phyloP scores from a whole-genome alignment of 2,797 vertebrate species.

The Enteromius treurensis region DNA sequence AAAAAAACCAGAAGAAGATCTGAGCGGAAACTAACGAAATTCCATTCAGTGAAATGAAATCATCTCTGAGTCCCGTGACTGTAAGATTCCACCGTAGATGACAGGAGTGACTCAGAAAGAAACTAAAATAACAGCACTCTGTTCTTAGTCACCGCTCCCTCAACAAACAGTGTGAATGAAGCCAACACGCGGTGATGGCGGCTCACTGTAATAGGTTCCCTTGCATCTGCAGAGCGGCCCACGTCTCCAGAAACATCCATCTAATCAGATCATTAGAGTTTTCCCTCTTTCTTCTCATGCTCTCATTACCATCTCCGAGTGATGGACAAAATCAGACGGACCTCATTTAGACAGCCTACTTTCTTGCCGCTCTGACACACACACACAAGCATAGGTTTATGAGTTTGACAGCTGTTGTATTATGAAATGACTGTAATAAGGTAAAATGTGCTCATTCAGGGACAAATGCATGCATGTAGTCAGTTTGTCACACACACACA shows the following conservation, averaged over 20 bases:
- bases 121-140: background rate
- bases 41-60: constrained; percentile 23
- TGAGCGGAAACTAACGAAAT: background rate
- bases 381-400: background rate
- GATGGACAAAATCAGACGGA: constrained; percentile 15
- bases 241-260: constrained; percentile 28
- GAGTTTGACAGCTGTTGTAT: background rate
- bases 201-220: constrained; percentile 32
- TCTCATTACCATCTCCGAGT: constrained; percentile 1
- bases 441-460: background rate
- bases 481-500: background rate
- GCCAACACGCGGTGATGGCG: background rate
- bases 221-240: constrained; percentile 24
- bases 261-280: constrained; percentile 35
- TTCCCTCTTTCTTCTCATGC: background rate
- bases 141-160: constrained; percentile 19
- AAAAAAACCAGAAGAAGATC: background rate
- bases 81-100: background rate
- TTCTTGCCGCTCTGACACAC: background rate
- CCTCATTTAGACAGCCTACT: constrained; percentile 14
- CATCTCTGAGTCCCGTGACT: background rate
- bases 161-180: constrained; percentile 20
- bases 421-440: constrained; percentile 7
- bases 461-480: background rate
- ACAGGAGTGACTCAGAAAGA: constrained; percentile 14